Evolutionary conservation across 2,888 invertebrate genomes (phyloP).

Genomic region (Theretra japonica): DNA sequence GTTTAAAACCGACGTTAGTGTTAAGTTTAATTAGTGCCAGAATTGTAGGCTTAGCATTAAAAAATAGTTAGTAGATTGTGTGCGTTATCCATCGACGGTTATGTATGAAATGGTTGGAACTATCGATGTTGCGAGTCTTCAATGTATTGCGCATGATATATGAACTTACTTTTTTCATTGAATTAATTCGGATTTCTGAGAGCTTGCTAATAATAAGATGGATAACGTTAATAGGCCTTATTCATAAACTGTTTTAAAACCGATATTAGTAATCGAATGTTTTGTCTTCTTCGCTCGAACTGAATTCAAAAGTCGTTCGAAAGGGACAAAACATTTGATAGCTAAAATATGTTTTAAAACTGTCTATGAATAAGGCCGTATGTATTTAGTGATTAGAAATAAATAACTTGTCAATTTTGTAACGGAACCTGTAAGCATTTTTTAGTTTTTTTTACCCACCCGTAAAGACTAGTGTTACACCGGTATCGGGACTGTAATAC

Average conservation of each 20-base stretch:
- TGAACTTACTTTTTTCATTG: too few relatives aligned
- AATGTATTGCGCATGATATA: background rate
- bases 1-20: constrained; percentile 47
- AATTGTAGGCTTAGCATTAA: constrained; percentile 19
- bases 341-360: too few relatives aligned
- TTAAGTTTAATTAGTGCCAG: constrained; percentile 35
- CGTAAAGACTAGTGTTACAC: constrained; percentile 16
- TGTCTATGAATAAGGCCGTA: too few relatives aligned
- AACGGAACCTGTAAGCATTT: constrained; percentile 1
- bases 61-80: constrained; percentile 23
- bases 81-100: constrained; percentile 1
- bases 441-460: constrained; percentile 13
- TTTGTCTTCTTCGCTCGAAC: too few relatives aligned
- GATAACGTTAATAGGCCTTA: too few relatives aligned
- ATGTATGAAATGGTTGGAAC: background rate
- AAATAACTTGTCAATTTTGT: constrained; percentile 28
- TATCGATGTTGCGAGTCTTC: background rate
- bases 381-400: background rate
- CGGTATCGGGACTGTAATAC: background rate
- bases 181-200: too few relatives aligned
- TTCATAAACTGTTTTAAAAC: too few relatives aligned
- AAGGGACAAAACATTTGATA: too few relatives aligned
- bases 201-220: background rate
- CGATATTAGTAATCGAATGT: too few relatives aligned
- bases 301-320: too few relatives aligned